Conservation (phyloP, 2,113 vertebrate genomes). For the Echinops telfairi region DNA sequence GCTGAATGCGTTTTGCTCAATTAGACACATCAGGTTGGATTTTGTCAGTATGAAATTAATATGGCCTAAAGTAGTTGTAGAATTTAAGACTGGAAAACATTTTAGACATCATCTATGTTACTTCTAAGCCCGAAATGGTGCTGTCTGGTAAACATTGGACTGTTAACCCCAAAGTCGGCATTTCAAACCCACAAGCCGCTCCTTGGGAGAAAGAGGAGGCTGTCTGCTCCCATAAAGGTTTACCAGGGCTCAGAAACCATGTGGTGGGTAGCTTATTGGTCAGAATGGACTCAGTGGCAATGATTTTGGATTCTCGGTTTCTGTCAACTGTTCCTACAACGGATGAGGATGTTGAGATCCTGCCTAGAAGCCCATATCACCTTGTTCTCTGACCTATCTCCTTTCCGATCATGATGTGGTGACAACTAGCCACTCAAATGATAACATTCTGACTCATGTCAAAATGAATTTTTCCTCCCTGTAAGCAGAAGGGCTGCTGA, state of each 20-base stretch:
- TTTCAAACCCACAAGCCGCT: no score
- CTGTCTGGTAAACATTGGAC: no score
- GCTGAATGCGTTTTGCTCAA: conserved; percentile 61
- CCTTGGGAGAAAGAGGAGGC: no score
- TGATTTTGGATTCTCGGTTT: no score
- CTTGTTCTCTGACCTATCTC: neutral
- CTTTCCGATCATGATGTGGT: neutral
- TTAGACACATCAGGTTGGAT: conserved; percentile 56
- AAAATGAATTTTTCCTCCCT: conserved; percentile 51
- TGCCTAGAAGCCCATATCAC: neutral
- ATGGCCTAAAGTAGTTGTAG: conserved; percentile 53
- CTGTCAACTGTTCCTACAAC: conserved; percentile 16
- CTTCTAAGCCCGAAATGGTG: neutral
- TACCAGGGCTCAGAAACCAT: no score
- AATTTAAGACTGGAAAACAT: neutral
- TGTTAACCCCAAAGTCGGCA: no score
- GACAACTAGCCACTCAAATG: neutral
- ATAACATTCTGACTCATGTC: neutral
- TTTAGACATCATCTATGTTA: conserved; percentile 50
- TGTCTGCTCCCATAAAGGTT: no score
- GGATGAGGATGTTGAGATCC: conserved; percentile 47
- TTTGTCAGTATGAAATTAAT: conserved; percentile 73
- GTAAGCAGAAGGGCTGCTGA: conserved; percentile 33
- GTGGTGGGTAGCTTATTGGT: no score
- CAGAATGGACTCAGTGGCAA: no score